Base-by-base conservation (phyloP, 2,888 invertebrate species). In the Raillietiella orientalis region DNA sequence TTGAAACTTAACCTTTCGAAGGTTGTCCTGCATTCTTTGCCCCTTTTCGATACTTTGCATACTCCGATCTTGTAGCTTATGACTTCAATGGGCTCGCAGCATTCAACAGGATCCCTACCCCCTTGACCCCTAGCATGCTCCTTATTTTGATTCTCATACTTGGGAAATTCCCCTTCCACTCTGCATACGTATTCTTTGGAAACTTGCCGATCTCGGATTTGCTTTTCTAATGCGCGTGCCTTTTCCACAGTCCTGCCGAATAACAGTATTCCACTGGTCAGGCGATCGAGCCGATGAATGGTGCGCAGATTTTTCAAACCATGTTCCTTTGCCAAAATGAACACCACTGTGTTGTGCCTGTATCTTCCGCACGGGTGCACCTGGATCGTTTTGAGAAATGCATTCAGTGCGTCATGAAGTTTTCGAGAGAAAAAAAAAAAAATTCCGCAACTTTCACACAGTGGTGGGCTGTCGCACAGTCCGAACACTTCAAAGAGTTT, bases 291-390 rank as follows among this genome's bases (percentile, higher is more conserved):
- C 41, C 93, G 62, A 54, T 93, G 87, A 39, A 87, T 74, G 36
- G 79, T 82, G 44, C 84, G 59, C 35, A 90, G 56, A 44, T 87
- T 79, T 48, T 74, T 72, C 50, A 79, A 54, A 50, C 77, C 77
- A 49, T 82, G 71, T 49, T 93, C 87, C 51, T 84, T 84, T 37
- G 82, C 79, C 40, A 96, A 59, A 40, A 93, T 87, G 47, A 79
- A 84, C 28, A 79, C 71, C 34, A 96, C 72, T 5, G 87, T 82
- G 52, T 96, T 96, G 55, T 87, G 79, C 27, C 87, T 61, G 52
- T 93, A 99, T 41, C 90, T 61, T 32, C 96, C 96, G 48, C 93
- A 93, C 3, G 93, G 90, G 49, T 96, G 93, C 31, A 82, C 77
- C 79, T 82, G 53, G 9, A 24, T 23, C 6, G 12, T 27, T 23